phyloP scores from a whole-genome alignment of 2,888 invertebrate genomes.

The Limnephilus rhombicus region DNA sequence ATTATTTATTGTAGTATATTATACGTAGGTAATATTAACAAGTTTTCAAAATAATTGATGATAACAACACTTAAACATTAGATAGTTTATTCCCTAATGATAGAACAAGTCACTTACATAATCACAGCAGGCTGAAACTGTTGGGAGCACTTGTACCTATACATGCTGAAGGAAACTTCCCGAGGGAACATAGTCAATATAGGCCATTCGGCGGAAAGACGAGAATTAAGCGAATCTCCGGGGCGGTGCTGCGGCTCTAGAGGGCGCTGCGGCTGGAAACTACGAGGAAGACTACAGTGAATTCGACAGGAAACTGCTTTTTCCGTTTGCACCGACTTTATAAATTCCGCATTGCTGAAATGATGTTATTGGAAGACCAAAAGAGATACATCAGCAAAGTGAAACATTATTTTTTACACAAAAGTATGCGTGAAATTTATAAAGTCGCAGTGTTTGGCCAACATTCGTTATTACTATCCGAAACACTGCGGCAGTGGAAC shows the following conservation, averaged over 20 bases:
- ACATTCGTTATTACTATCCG: neutral
- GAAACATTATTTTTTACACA: neutral
- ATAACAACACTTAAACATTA: slow-evolving; percentile 59
- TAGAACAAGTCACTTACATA: slow-evolving; percentile 60
- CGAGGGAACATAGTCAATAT: slow-evolving; percentile 22
- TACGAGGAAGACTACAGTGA: slow-evolving; percentile 42
- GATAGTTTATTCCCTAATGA: slow-evolving; percentile 56
- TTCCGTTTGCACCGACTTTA: neutral
- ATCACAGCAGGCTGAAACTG: slow-evolving; percentile 61
- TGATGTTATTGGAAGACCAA: neutral
- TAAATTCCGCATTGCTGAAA: neutral
- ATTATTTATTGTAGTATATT: slow-evolving; percentile 12
- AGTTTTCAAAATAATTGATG: slow-evolving; percentile 58
- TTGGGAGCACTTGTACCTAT: slow-evolving; percentile 47
- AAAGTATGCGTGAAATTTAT: neutral
- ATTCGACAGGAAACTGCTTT: slow-evolving; percentile 3
- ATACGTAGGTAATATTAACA: slow-evolving; percentile 48
- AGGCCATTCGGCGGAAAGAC: slow-evolving; percentile 53
- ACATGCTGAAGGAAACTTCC: slow-evolving; percentile 30
- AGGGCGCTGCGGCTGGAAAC: neutral
- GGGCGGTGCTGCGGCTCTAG: neutral
- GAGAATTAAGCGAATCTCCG: slow-evolving; percentile 32
- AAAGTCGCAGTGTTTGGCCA: neutral
- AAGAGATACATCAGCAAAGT: neutral
- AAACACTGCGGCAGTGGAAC: neutral